These are phyloP conservation scores for Mormoops blainvillei DNA, from an alignment of 2,113 vertebrate genomes.

Conservation along the genomic window DNA sequence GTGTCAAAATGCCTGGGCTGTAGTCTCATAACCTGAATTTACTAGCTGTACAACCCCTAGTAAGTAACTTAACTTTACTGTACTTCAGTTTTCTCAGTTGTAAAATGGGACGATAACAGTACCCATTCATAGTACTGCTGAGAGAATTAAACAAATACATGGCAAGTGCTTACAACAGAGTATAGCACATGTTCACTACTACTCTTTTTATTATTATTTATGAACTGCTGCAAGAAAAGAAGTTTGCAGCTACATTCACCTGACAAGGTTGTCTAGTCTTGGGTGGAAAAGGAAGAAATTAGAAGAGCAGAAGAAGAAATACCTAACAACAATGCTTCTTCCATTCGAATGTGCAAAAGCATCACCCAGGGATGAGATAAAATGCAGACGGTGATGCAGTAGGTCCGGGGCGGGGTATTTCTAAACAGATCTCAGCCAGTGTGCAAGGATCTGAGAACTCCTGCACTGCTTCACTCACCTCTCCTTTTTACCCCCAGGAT, in stretches of 20 bases:
- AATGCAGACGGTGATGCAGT: not conserved
- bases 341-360: not conserved
- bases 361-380: not conserved
- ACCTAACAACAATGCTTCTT: not conserved
- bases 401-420: not conserved
- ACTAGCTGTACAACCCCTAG: not conserved
- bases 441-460: not conserved
- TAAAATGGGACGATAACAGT: not conserved
- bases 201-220: not conserved
- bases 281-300: not conserved
- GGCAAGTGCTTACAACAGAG: not conserved
- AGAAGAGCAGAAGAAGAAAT: not conserved
- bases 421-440: not conserved
- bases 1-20: not conserved
- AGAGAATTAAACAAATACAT: not conserved
- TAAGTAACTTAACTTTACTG: not conserved
- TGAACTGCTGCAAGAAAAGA: not conserved
- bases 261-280: not conserved
- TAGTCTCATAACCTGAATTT: not conserved
- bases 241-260: not conserved
- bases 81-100: not conserved
- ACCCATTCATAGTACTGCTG: not conserved
- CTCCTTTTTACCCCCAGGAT: not conserved
- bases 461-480: not conserved
- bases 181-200: not conserved